Conservation (phyloP, 2,113 vertebrate species). For the Elephantulus edwardii region DNA sequence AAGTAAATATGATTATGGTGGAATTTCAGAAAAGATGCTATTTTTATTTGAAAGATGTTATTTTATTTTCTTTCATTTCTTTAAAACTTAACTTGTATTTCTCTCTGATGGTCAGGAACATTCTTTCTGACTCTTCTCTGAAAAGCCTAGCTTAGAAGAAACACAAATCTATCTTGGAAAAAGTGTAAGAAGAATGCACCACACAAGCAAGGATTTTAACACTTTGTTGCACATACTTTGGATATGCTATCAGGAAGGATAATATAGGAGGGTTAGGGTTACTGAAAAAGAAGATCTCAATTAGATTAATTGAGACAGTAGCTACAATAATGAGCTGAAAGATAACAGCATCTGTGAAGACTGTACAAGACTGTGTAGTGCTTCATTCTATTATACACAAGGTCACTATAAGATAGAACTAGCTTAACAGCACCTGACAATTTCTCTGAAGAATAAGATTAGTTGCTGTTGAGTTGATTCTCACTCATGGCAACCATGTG, state of each 20-base stretch:
- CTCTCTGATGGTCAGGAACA: too few species aligned
- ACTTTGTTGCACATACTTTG: background rate
- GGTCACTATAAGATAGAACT: too few species aligned
- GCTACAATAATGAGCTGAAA: background rate
- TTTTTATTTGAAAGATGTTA: background rate
- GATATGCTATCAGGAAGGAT: background rate
- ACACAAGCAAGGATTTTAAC: too few species aligned
- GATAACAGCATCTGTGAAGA: background rate
- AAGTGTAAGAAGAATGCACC: too few species aligned
- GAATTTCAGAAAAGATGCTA: background rate
- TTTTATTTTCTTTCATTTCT: background rate
- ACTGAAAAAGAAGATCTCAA: background rate
- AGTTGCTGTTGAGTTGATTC: background rate
- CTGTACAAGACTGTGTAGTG: background rate
- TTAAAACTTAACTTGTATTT: background rate
- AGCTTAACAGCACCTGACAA: background rate
- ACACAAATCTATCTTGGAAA: too few species aligned
- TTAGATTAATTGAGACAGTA: background rate
- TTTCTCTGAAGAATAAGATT: background rate
- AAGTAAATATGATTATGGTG: too few species aligned
- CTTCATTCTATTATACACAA: background rate
- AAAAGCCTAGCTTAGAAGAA: background rate
- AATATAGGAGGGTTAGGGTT: too few species aligned
- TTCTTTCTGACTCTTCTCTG: too few species aligned
- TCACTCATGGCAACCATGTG: background rate